Evolutionary conservation across 2,797 vertebrate species (phyloP), one percentile per base, ranked within the genome.

Genomic region (Podargus strigoides): DNA sequence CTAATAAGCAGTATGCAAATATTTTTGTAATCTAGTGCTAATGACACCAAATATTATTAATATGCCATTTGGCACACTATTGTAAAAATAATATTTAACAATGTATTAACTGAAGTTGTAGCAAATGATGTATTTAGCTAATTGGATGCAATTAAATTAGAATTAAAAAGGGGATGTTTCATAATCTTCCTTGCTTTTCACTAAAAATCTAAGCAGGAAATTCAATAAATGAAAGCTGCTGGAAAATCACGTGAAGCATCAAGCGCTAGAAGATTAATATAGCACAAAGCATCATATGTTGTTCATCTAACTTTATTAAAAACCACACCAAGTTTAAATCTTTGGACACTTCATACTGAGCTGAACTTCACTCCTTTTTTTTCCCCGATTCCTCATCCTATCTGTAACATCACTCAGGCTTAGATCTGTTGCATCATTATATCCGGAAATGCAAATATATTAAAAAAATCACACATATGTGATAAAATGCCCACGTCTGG

Each of bases 101-200:
- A 56, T 47, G 63, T 89, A 93, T 82, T 93, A 93, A 85, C 93
- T 76, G 55, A 44, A 95, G 78, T 92, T 84, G 68, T 62, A 94
- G 73, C 53, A 93, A 95, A 83, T 97, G 89, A 97, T 97, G 63
- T 95, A 95, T 96, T 96, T 93, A 93, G 76, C 58, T 96, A 94
- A 96, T 96, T 94, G 87, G 85, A 73, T 84, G 72, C 91, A 94
- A 96, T 96, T 96, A 97, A 94, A 85, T 93, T 59, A 90, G 91
- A 96, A 96, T 94, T 96, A 96, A 95, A 96, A 96, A 56, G 5
- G 30, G 87, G 93, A 96, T 96, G 81, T 96, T 96, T 94, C 95
- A 95, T 96, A 92, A 96, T 96, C 90, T 94, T 91, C 87, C 60
- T 90, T 88, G 76, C 55, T 96, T 96, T 95, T 87, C 66, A 41